Conservation (phyloP, 1,140 invertebrate species). For the Drosophila triauraria region DNA sequence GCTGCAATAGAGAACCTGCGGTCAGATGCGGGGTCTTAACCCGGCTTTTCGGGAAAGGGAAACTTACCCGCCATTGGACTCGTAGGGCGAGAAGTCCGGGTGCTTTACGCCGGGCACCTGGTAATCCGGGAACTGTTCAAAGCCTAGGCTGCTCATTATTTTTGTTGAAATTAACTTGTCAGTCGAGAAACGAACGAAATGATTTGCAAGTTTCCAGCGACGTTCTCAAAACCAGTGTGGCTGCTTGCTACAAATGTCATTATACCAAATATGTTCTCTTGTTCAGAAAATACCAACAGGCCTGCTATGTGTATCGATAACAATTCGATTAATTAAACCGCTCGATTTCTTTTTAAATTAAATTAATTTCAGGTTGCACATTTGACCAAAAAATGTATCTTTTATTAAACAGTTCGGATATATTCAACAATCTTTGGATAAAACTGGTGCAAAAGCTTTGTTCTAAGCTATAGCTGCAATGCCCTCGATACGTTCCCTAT, state of each 20-base stretch:
- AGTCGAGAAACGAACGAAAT: slow-evolving; percentile 56
- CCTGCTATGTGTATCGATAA: neutral
- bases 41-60: neutral
- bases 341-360: neutral
- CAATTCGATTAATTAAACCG: neutral
- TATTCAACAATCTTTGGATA: slow-evolving; percentile 57
- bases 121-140: slow-evolving; percentile 89
- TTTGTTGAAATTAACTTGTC: slow-evolving; percentile 37
- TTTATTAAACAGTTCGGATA: slow-evolving; percentile 45
- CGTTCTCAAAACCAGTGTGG: slow-evolving; percentile 41
- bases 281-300: neutral
- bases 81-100: slow-evolving; percentile 90
- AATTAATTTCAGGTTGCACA: neutral
- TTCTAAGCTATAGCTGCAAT: slow-evolving; percentile 33
- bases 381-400: slow-evolving; percentile 6
- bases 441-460: slow-evolving; percentile 5
- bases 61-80: slow-evolving; percentile 91
- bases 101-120: slow-evolving; percentile 87
- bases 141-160: slow-evolving; percentile 59
- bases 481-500: slow-evolving; percentile 66
- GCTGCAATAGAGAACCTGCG: slow-evolving; percentile 84
- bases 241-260: neutral
- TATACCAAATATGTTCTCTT: neutral
- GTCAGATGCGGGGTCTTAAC: neutral
- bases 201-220: slow-evolving; percentile 77